phyloP scores from a whole-genome alignment of 1,140 invertebrate species.

The Adoxophyes honmai region DNA sequence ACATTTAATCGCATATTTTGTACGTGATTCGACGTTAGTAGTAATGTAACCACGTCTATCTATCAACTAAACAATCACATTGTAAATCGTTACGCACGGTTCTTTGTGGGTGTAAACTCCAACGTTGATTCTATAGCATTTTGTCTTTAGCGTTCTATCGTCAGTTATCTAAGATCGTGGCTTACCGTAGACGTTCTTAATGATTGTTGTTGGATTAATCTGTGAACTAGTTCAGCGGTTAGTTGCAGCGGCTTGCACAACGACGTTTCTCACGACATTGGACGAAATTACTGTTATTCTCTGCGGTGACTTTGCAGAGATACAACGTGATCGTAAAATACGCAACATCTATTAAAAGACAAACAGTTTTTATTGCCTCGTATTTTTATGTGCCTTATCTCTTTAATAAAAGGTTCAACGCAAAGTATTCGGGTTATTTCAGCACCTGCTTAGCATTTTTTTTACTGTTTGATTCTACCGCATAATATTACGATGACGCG shows the following conservation, averaged over 20 bases:
- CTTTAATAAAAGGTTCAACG: neutral
- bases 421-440: too few relatives aligned
- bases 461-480: too few relatives aligned
- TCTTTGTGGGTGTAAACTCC: too few relatives aligned
- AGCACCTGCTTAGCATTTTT: too few relatives aligned
- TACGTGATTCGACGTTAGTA: too few relatives aligned
- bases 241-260: constrained; percentile 47
- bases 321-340: constrained; percentile 22
- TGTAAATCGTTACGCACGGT: too few relatives aligned
- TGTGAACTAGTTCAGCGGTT: constrained; percentile 61
- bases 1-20: too few relatives aligned
- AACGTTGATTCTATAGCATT: neutral
- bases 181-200: constrained; percentile 47
- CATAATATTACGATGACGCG: too few relatives aligned
- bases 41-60: too few relatives aligned
- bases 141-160: constrained; percentile 7
- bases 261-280: constrained; percentile 69
- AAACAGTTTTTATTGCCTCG: constrained; percentile 22
- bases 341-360: constrained; percentile 29
- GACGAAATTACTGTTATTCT: constrained; percentile 65
- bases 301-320: constrained; percentile 20
- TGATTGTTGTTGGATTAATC: constrained; percentile 49
- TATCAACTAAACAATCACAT: too few relatives aligned
- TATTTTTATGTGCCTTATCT: constrained; percentile 8
- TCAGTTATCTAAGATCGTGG: constrained; percentile 37